Evolutionary conservation across 2,888 invertebrate genomes (phyloP).

Genomic region (Microctonus brassicae): DNA sequence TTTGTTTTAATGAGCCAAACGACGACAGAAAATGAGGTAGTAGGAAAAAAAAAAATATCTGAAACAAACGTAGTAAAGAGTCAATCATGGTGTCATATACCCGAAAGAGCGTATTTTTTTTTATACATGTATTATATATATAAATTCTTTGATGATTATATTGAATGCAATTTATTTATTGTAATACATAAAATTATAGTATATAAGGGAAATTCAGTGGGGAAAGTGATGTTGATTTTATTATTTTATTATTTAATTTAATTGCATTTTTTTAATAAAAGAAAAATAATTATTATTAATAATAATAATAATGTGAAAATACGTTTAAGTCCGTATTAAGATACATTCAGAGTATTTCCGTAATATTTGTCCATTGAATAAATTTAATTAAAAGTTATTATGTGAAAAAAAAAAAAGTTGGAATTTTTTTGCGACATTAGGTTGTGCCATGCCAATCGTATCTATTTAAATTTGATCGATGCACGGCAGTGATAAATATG

Average conservation of each 20-base stretch:
- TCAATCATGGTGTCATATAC: conserved; percentile 30
- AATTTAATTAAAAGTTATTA: conserved; percentile 5
- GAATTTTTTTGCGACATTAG: conserved; percentile 34
- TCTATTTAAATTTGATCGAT: conserved; percentile 33
- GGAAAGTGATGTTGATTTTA: conserved; percentile 36
- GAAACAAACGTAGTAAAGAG: too few species aligned
- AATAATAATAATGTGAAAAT: not conserved
- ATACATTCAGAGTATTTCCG: not conserved
- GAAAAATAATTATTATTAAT: not conserved
- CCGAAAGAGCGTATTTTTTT: conserved; percentile 16
- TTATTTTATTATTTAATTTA: conserved; percentile 27
- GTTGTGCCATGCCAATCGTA: conserved; percentile 43
- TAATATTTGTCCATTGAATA: conserved; percentile 32
- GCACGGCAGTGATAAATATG: conserved; percentile 41
- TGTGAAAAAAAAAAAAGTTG: conserved; percentile 25
- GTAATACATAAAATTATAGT: conserved; percentile 33
- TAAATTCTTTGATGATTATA: conserved; percentile 14
- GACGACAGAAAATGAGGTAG: not conserved
- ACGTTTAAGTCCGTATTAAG: conserved; percentile 19
- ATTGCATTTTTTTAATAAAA: conserved; percentile 32
- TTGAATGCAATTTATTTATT: conserved; percentile 33
- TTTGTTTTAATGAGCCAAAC: conserved; percentile 1
- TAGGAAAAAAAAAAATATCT: not conserved
- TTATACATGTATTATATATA: not conserved
- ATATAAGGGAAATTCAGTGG: conserved; percentile 33